Base-by-base conservation (phyloP, 2,113 vertebrate genomes). In the Etia nguti region DNA sequence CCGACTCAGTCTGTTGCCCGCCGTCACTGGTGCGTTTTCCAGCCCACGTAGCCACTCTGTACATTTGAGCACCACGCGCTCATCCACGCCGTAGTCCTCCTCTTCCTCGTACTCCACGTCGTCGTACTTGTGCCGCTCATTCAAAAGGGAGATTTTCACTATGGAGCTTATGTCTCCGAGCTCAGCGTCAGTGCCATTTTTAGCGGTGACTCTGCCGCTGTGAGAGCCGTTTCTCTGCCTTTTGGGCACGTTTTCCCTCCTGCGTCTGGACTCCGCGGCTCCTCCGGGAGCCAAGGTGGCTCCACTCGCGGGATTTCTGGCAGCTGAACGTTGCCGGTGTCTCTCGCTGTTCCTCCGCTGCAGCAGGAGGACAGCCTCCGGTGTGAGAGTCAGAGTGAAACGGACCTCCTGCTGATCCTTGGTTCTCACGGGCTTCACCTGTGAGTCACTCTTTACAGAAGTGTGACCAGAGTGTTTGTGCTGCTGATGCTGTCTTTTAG, bases 1-100 rank as follows among this genome's bases (percentile, higher is more conserved):
- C 79, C 91, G 91, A 11, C 15, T 89, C 36, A 24, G n/a, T 15
- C 48, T 26, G 43, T 81, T 86, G 10, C 86, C 81, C 15, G 81
- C 50, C 0, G 82, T 89, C 4, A 93, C 90, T 0, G 95, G 89
- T 3, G 97, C 94, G 18, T 91, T 96, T 84, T 98, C 97, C 88
- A 98, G 92, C 8, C 97, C 98, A 2, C 96, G 96, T 22, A 98
- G 96, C 97, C 98, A 98, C 93, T 98, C 97, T 0, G 96, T 97
- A 87, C 98, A 98, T 59, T 96, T 98, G 24, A 97, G 94, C 82
- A 97, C 91, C 92, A 98, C 95, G 1, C 90, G 95, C 79, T 97
- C 96, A 77, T 97, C 97, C 62, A 94, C 87, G 2, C 43, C 68
- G 2, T 22, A 89, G 6, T 94, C 88, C 43, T 92, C 96, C 81